Evolutionary conservation across 2,888 invertebrate genomes (phyloP).

Genomic region (Aphidius colemani): DNA sequence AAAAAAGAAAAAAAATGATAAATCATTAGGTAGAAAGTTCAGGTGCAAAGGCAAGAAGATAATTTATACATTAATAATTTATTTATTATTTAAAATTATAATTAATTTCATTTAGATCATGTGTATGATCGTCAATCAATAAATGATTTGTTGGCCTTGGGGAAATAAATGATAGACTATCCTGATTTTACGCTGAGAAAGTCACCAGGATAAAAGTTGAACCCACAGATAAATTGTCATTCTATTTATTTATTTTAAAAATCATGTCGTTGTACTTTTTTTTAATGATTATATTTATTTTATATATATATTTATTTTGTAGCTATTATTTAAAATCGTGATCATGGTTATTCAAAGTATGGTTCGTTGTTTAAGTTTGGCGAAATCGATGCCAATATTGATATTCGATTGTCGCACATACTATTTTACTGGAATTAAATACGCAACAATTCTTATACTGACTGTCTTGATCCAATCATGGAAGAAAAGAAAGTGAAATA

Average conservation of each 20-base stretch:
- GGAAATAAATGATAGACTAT: constrained; percentile 3
- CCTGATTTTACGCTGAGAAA: constrained; percentile 7
- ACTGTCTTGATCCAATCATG: constrained; percentile 22
- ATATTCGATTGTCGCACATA: constrained; percentile 22
- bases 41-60: too few species aligned
- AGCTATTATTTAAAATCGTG: not conserved
- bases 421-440: constrained; percentile 11
- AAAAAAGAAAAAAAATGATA: too few species aligned
- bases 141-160: constrained; percentile 15
- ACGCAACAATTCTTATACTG: constrained; percentile 20
- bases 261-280: too few species aligned
- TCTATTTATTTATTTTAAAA: not conserved
- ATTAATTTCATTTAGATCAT: too few species aligned
- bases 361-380: not conserved
- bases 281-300: too few species aligned
- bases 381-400: constrained; percentile 26
- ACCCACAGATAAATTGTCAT: constrained; percentile 2
- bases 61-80: too few species aligned
- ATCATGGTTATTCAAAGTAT: not conserved
- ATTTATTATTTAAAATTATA: too few species aligned
- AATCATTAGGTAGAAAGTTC: too few species aligned
- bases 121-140: not conserved
- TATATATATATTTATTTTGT: not conserved
- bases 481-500: constrained; percentile 26
- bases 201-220: not conserved